These are phyloP conservation scores for Parelbella ahira DNA, from an alignment of 2,888 invertebrate genomes.

Conservation along the genomic window DNA sequence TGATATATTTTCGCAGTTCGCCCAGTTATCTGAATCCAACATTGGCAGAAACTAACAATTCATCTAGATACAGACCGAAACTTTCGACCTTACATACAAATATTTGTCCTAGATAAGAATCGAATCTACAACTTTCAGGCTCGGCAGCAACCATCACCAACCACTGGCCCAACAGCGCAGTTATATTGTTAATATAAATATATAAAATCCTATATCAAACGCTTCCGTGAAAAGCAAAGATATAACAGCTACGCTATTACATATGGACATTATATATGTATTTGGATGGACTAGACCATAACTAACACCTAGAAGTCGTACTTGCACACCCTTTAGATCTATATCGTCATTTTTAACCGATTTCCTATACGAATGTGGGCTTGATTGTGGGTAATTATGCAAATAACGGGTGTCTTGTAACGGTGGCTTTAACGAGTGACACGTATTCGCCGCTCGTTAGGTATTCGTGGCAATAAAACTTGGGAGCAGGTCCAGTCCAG, in stretches of 20 bases:
- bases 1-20: no score
- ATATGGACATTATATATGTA: conserved; percentile 18
- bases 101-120: no score
- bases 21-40: no score
- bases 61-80: no score
- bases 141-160: no score
- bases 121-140: no score
- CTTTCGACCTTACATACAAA: no score
- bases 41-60: no score
- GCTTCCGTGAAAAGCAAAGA: conserved; percentile 16
- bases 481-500: background rate
- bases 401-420: conserved; percentile 52
- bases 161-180: no score
- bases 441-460: conserved; percentile 54
- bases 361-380: conserved; percentile 52
- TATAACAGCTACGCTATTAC: conserved; percentile 11
- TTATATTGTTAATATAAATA: no score
- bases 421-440: conserved; percentile 53
- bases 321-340: conserved; percentile 13
- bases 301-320: conserved; percentile 23
- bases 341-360: conserved; percentile 36
- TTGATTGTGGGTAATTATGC: conserved; percentile 69
- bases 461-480: conserved; percentile 38
- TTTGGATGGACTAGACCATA: conserved; percentile 16
- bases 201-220: no score